Evolutionary conservation across 2,113 vertebrate genomes (phyloP), one percentile per base, ranked within the genome.

Genomic region (Ceuthmochares aereus): DNA sequence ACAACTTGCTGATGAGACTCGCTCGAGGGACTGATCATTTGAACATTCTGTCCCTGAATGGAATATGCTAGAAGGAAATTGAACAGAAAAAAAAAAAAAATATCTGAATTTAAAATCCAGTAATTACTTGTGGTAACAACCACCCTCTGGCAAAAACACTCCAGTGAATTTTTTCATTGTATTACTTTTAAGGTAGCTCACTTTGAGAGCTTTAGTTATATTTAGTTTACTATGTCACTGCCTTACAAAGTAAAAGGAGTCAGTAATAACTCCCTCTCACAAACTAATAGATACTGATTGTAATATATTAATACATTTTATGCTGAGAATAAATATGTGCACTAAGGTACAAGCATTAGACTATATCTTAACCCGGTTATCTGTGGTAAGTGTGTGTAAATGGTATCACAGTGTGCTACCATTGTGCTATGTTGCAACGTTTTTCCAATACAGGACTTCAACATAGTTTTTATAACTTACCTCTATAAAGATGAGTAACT

Each of bases 1-100:
- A 99, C 99, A 96, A 99, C 99, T 96, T 99, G 99, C 97, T 99
- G 99, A 93, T 99, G 99, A 93, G 99, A 99, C 58, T 99, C 99
- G 72, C 99, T 99, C 68, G 99, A 99, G 36, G 99, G 99, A 97
- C 99, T 99, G 97, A 99, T 99, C 96, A 99, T 99, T 98, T 99
- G 99, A 77, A 99, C 99, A 90, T 97, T 99, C 93, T 99, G 99
- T 70, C 99, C 99, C 97, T 99, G 99, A 96, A 99, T 99, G 29
- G 99, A 99, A 97, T 99, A 99, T 11, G 99, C 99, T 99, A 97
- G 21, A 93, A 73, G 54, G 92, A 81, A 97, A 97, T 92, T 8
- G 54, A 85, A 79, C 95, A 72, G 8, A 91, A 96, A 32, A 42
- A 90, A 70, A 60, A 16, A 91, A 96, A 32, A 42, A 90, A 70